Conservation (phyloP, 2,888 invertebrate species). For the Ernsta delagoae region DNA sequence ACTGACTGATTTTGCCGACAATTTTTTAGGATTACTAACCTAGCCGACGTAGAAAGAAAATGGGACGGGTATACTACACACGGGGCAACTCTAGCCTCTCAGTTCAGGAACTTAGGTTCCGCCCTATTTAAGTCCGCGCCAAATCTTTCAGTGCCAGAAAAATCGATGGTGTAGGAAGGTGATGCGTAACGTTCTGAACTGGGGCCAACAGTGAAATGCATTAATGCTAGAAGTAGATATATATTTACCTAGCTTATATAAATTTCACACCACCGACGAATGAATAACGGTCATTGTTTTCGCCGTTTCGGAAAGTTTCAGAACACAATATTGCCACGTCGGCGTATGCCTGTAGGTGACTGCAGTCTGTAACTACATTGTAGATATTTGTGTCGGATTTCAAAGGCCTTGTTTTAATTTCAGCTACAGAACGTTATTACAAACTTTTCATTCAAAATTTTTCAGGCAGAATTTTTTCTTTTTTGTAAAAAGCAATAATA, state of each 20-base stretch:
- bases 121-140: constrained; percentile 33
- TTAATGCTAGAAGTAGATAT: constrained; percentile 29
- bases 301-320: not conserved
- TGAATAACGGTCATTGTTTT: not conserved
- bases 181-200: constrained; percentile 45
- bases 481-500: too few species aligned
- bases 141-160: constrained; percentile 37
- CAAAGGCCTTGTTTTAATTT: not conserved
- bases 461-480: too few species aligned
- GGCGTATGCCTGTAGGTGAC: not conserved
- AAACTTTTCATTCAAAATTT: not conserved
- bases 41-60: constrained; percentile 22
- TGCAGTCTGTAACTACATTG: too few species aligned
- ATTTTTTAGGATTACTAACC: constrained; percentile 27
- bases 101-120: constrained; percentile 13
- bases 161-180: constrained; percentile 36
- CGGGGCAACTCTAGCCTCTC: constrained; percentile 10
- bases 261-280: not conserved
- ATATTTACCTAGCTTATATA: not conserved
- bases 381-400: not conserved
- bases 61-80: constrained; percentile 24
- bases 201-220: constrained; percentile 46
- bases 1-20: constrained; percentile 27
- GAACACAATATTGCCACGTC: not conserved
- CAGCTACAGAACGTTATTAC: not conserved